Evolutionary conservation across 2,888 invertebrate genomes (phyloP), one percentile per base, ranked within the genome.

Genomic region (Asteroscopus sphinx): DNA sequence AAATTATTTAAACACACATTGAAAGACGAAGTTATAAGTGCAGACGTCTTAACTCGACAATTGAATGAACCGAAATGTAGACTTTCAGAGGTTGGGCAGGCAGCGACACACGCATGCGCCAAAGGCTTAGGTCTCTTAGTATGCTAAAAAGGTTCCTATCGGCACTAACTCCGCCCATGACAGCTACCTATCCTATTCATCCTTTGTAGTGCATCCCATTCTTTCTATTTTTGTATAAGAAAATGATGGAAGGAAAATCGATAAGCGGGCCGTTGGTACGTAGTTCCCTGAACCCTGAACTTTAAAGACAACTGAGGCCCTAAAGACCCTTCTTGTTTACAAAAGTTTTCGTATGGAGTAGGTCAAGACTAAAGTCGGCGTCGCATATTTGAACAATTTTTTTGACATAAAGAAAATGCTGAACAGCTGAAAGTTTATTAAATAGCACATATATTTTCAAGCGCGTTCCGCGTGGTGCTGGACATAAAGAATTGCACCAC

Each of bases 61-160:
- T 63, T 11, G 13, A 63, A 56, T 35, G 42, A 56, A 67, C 45
- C 30, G 17, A 58, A 54, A 13, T 70, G 53, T 32, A 25, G 28
- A 5, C 1, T 9, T n/a, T 0, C 45, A 6, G 7, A 21, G 7
- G 16, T 13, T 25, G 8, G 17, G 16, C 26, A 3, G n/a, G 35
- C 15, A 2, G 1, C 0, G 17, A 1, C 25, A 21, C 2, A 33
- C 62, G 45, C 68, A 52, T 21, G 56, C 68, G 48, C 56, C 0
- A 3, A 28, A 4, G 0, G 4, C 17, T 16, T 45, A 55, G 37
- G 37, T 54, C 37, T 36, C 13, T 17, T 32, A 21, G 15, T 56
- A 49, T 26, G n/a, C 61, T n/a, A 51, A 55, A 51, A 48, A 15
- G 41, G 28, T 67, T 47, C 40, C 47, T 67, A 56, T 40, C 4